Base-by-base conservation (phyloP, 2,113 vertebrate genomes). In the Myiozetetes cayanensis region DNA sequence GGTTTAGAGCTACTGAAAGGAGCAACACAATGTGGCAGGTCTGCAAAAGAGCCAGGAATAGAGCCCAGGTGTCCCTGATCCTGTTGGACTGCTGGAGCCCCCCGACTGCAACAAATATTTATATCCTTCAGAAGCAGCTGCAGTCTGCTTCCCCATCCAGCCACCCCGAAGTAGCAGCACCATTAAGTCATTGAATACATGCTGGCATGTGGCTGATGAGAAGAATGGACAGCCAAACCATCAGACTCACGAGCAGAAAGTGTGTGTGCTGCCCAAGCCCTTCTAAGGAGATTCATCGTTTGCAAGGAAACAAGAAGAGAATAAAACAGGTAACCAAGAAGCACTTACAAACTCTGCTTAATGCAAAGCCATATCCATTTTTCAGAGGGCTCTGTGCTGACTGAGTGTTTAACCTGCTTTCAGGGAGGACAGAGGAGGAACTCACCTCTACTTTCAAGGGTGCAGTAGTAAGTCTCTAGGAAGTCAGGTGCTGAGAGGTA, bases 51-150 rank as follows among this genome's bases (percentile, higher is more conserved):
- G 78, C 76, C 89, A 83, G 71, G 89, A 96, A 93, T 65, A 95
- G 90, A 72, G 52, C 44, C 75, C 82, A 90, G 62, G 55, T 83
- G 84, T 91, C 52, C 79, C 87, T 78, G 90, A 78, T 92, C 70
- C 73, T 61, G 50, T 3, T 52, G 77, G 71, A 79, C 53, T 46
- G 41, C 55, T 83, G 58, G 83, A 95, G 86, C 81, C n/a, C 59
- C 55, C 43, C 0, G 6, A 46, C 85, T 92, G 43, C 82, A 89
- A 68, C 67, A 90, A 61, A 72, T 95, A 96, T 94, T 95, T 96
- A 89, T 96, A 94, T 61, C 86, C 41, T 74, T 84, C 86, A 90
- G 88, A 87, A 94, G 70, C 94, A 97, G 94, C 96, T 96, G 96
- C 93, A 93, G 59, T 33, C 92, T 90, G 85, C 61, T 96, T 88